phyloP scores from a whole-genome alignment of 2,888 invertebrate genomes.

The Folsomia candida region DNA sequence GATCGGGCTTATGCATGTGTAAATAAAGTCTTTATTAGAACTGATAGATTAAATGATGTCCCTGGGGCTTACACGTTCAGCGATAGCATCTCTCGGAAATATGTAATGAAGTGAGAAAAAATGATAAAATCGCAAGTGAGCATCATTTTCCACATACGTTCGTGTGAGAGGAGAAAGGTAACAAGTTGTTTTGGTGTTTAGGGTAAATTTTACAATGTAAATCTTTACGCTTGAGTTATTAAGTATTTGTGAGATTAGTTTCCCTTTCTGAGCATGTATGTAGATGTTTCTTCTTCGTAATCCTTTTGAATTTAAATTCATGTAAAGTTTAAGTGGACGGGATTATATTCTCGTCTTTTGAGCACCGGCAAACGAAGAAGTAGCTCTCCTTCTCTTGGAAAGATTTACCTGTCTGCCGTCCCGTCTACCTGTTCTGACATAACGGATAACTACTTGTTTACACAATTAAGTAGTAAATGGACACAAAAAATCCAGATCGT shows the following conservation, averaged over 20 bases:
- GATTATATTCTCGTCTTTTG: not conserved
- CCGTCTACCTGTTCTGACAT: not conserved
- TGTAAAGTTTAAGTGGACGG: not conserved
- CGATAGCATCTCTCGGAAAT: not conserved
- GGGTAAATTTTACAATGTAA: too few species aligned
- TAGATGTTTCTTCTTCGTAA: not conserved
- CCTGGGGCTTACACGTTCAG: not conserved
- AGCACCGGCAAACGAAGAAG: too few species aligned
- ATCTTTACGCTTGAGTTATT: too few species aligned
- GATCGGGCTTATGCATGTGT: not conserved
- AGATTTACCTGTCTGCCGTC: not conserved
- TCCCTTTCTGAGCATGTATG: not conserved
- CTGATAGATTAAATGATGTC: constrained; percentile 6
- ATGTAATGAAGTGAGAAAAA: constrained; percentile 14
- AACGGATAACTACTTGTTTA: not conserved
- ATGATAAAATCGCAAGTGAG: constrained; percentile 10
- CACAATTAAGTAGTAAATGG: not conserved
- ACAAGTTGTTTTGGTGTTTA: too few species aligned
- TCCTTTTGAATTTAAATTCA: not conserved
- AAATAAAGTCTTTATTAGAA: constrained; percentile 5
- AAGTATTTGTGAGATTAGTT: too few species aligned
- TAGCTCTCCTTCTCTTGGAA: too few species aligned
- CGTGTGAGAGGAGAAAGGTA: too few species aligned
- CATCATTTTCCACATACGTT: not conserved
- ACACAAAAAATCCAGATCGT: not conserved